Conservation (phyloP, 2,888 invertebrate genomes). For the Globia sparganii region DNA sequence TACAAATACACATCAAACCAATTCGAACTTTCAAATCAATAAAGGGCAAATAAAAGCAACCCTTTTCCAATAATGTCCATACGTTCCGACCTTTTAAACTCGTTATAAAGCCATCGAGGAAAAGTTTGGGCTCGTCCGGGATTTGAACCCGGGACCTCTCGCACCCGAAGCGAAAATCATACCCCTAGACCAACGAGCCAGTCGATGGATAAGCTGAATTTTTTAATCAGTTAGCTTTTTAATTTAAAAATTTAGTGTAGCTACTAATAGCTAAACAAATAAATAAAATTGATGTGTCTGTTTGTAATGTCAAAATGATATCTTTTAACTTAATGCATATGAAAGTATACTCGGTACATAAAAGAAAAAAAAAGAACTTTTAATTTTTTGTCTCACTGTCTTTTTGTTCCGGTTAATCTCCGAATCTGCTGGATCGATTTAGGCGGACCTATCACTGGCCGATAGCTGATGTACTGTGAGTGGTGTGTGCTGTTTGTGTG, state of each 20-base stretch:
- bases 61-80: conserved; percentile 22
- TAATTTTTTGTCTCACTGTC: too few species aligned
- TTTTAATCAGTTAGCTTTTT: background rate
- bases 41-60: conserved; percentile 24
- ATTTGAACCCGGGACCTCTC: conserved; percentile 87
- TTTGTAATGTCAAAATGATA: too few species aligned
- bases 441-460: too few species aligned
- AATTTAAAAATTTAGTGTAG: background rate
- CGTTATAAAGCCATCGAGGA: conserved; percentile 30
- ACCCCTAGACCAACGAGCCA: conserved; percentile 46
- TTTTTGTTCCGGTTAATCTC: too few species aligned
- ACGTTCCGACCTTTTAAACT: conserved; percentile 39
- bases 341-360: too few species aligned
- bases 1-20: background rate
- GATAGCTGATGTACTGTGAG: too few species aligned
- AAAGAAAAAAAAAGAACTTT: too few species aligned
- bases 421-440: too few species aligned
- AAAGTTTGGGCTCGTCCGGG: conserved; percentile 88
- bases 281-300: too few species aligned
- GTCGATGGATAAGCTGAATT: background rate
- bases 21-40: conserved; percentile 15
- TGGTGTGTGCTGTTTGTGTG: too few species aligned
- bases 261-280: background rate
- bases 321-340: too few species aligned
- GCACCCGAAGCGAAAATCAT: conserved; percentile 72